Evolutionary conservation across 2,888 invertebrate genomes (phyloP).

Genomic region (Trissolcus brochymenae): DNA sequence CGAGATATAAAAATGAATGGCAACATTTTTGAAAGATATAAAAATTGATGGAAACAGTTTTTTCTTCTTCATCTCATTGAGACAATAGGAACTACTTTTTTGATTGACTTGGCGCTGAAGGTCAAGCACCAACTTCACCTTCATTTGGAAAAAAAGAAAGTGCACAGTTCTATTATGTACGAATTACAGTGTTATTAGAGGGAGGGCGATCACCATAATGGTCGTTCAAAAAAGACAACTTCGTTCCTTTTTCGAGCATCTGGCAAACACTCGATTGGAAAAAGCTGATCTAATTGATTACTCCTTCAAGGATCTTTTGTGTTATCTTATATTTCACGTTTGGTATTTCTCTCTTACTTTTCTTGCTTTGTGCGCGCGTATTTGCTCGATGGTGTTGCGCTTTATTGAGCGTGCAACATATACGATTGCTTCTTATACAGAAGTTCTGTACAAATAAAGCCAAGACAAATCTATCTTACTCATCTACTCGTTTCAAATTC

Average conservation of each 20-base stretch:
- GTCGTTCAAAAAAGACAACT: conserved; percentile 19
- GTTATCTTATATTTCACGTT: conserved; percentile 39
- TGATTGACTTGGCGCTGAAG: too few relatives aligned
- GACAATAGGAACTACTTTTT: too few relatives aligned
- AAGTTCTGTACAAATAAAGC: conserved; percentile 33
- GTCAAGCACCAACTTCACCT: too few relatives aligned
- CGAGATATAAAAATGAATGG: too few relatives aligned
- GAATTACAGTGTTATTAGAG: conserved; percentile 9
- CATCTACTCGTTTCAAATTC: background rate
- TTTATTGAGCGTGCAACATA: conserved; percentile 23
- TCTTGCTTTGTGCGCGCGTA: conserved; percentile 17
- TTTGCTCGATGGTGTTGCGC: conserved; percentile 19
- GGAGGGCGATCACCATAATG: conserved; percentile 21
- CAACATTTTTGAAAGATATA: too few relatives aligned
- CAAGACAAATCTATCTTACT: conserved; percentile 15
- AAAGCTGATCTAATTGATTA: conserved; percentile 68
- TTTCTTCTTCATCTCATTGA: too few relatives aligned
- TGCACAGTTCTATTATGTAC: too few relatives aligned
- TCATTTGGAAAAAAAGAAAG: too few relatives aligned
- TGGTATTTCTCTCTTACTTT: conserved; percentile 33
- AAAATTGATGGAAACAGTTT: too few relatives aligned
- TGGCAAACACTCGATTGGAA: conserved; percentile 66
- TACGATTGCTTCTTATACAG: conserved; percentile 7
- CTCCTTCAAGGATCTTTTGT: conserved; percentile 57
- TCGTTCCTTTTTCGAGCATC: conserved; percentile 60